These are phyloP conservation scores for Dasypus novemcinctus DNA, from an alignment of 2,113 vertebrate genomes.

Conservation along the genomic window DNA sequence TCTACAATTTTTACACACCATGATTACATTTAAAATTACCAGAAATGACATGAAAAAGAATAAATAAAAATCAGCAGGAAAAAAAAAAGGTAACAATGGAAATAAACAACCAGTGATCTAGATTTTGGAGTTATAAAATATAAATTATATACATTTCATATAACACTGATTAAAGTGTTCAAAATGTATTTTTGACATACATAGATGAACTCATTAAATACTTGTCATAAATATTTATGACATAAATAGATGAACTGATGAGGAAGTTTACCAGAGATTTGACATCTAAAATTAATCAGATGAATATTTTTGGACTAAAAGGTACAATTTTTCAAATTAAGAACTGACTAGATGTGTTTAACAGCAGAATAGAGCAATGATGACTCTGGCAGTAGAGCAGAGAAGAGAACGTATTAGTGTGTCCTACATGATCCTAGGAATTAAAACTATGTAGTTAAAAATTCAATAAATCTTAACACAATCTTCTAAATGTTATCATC, in stretches of 20 bases:
- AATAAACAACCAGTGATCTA: neutral
- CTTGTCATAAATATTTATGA: too few relatives aligned
- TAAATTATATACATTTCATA: neutral
- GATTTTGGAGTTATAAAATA: neutral
- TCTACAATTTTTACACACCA: neutral
- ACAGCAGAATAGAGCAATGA: neutral
- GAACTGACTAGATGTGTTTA: neutral
- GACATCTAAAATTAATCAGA: neutral
- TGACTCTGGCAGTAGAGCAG: neutral
- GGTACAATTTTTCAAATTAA: neutral
- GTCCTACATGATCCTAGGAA: neutral
- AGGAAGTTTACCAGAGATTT: neutral
- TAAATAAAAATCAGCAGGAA: neutral
- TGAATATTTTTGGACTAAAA: neutral
- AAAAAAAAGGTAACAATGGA: neutral
- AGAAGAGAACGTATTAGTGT: neutral
- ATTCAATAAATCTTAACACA: neutral
- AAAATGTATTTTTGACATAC: neutral
- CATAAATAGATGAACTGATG: neutral
- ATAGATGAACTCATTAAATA: neutral
- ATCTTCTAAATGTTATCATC: neutral
- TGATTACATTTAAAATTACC: neutral
- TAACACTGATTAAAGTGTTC: neutral
- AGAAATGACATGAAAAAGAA: neutral
- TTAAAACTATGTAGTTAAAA: neutral